These are phyloP conservation scores for Xiphophorus maculatus DNA, from an alignment of 2,113 vertebrate species.

Conservation along the genomic window DNA sequence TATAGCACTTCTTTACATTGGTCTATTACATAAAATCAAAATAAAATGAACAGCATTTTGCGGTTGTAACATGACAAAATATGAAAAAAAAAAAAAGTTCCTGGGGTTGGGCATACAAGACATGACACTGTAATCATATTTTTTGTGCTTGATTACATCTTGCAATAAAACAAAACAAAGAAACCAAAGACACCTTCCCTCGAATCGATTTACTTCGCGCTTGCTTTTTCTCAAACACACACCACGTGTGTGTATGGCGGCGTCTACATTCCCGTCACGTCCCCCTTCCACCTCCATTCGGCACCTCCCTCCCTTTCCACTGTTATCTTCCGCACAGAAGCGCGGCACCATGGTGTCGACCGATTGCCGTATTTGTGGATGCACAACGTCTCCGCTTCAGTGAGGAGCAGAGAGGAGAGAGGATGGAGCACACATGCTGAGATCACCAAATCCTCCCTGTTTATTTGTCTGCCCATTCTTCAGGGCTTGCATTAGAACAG, in stretches of 20 bases:
- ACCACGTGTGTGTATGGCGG: background rate
- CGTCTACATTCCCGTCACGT: slow-evolving; percentile 66
- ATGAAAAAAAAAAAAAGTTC: no score
- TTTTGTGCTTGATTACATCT: slow-evolving; percentile 22
- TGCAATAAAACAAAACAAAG: slow-evolving; percentile 43
- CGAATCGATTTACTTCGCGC: slow-evolving; percentile 54
- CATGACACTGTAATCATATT: slow-evolving; percentile 33
- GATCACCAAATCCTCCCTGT: slow-evolving; percentile 50
- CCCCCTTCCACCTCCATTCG: slow-evolving; percentile 42
- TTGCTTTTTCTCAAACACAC: slow-evolving; percentile 29
- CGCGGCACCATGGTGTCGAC: slow-evolving; percentile 26
- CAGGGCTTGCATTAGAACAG: slow-evolving; percentile 30
- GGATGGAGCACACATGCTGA: slow-evolving; percentile 50
- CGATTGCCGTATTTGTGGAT: slow-evolving; percentile 50
- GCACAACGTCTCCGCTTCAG: slow-evolving; percentile 35
- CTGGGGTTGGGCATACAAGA: no score
- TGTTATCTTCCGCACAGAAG: slow-evolving; percentile 44
- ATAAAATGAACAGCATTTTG: background rate
- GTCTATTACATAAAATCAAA: background rate
- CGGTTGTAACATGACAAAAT: background rate
- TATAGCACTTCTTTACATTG: background rate
- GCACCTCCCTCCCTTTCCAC: slow-evolving; percentile 46
- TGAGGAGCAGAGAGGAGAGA: slow-evolving; percentile 55
- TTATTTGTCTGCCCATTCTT: slow-evolving; percentile 34
- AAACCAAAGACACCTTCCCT: slow-evolving; percentile 20